These are phyloP conservation scores for Tyrannus savana DNA, from an alignment of 2,113 vertebrate genomes.

Conservation along the genomic window DNA sequence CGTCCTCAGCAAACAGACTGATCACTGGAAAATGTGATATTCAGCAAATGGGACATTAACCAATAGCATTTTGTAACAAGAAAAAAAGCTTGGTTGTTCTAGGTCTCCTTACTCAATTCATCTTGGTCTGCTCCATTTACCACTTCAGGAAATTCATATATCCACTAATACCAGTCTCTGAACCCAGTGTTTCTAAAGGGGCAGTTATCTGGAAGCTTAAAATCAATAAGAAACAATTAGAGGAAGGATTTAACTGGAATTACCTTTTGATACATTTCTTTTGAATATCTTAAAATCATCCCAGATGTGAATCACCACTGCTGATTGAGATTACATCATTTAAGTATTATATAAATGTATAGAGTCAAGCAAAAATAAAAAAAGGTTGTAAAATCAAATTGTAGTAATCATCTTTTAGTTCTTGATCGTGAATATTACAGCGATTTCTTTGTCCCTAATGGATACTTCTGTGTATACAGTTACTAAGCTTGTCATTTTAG, in stretches of 20 bases:
- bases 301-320: neutral
- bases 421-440: neutral
- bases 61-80: neutral
- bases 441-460: neutral
- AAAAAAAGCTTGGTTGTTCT: neutral
- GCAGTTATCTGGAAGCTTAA: neutral
- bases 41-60: neutral
- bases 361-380: neutral
- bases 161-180: neutral
- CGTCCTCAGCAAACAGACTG: neutral
- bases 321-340: neutral
- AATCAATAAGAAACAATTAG: neutral
- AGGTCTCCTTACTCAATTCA: neutral
- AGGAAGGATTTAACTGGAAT: neutral
- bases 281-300: neutral
- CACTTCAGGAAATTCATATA: neutral
- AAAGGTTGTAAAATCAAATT: neutral
- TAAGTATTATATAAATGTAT: neutral
- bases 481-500: neutral
- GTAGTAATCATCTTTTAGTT: neutral
- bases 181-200: neutral
- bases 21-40: rapidly evolving
- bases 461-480: neutral
- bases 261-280: neutral
- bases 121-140: neutral